Percentiles rank a stretch among this genome's conserved stretches.
Evolutionary conservation across 1,140 invertebrate species (phyloP).

Genomic region (Leguminivora glycinivorella): DNA sequence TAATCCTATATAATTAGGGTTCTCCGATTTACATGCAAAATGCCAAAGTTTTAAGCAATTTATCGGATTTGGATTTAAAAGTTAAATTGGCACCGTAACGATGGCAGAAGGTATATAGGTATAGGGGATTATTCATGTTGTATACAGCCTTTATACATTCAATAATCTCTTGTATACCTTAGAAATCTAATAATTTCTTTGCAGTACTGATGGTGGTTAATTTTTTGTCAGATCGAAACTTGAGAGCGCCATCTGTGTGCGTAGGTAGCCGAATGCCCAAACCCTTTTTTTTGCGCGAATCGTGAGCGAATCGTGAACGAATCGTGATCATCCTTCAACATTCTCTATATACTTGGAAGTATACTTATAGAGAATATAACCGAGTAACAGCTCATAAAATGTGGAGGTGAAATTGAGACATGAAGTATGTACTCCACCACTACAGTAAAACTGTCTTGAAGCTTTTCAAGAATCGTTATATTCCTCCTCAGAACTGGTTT

Average conservation of each 20-base stretch:
- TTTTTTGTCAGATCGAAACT: too few relatives aligned
- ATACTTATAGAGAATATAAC: background rate
- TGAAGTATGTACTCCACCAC: background rate
- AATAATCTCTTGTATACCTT: too few relatives aligned
- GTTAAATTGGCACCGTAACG: background rate
- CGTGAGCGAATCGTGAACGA: too few relatives aligned
- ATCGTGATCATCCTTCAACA: too few relatives aligned
- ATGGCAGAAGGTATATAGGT: background rate
- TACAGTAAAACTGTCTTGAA: background rate
- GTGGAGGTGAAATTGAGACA: background rate
- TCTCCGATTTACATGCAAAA: constrained; percentile 2
- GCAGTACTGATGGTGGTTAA: too few relatives aligned
- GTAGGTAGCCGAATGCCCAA: too few relatives aligned
- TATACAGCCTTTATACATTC: background rate
- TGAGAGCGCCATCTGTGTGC: too few relatives aligned
- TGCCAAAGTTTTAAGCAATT: constrained; percentile 1
- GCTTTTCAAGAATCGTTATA: background rate
- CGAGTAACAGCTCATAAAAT: background rate
- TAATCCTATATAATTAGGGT: constrained; percentile 7
- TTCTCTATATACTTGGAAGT: too few relatives aligned
- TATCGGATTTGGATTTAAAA: constrained; percentile 7
- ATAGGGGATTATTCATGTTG: background rate
- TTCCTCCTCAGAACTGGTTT: background rate
- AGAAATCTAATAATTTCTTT: too few relatives aligned
- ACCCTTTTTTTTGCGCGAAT: too few relatives aligned